Percentiles rank a stretch among this genome's conserved stretches.
These are phyloP conservation scores for Euwallacea fornicatus DNA, from an alignment of 1,140 invertebrate genomes.

Conservation along the genomic window DNA sequence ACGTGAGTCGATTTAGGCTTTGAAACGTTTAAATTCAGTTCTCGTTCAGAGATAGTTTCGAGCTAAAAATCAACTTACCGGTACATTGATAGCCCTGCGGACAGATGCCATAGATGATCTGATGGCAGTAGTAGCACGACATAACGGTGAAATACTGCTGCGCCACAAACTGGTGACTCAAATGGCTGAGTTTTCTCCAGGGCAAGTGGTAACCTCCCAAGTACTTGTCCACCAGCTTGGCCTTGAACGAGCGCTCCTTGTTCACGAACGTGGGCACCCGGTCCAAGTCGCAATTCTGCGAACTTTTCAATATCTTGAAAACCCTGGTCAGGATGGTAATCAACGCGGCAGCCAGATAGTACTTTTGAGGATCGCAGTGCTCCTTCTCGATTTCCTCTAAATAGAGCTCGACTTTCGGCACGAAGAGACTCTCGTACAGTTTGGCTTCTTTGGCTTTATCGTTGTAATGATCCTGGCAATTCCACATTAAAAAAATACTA, in stretches of 20 bases:
- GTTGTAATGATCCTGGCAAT: conserved; percentile 66
- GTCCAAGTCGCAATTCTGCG: conserved; percentile 61
- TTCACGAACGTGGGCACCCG: conserved; percentile 77
- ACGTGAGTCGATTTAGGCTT: too few relatives aligned
- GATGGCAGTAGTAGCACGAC: conserved; percentile 90
- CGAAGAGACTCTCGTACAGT: conserved; percentile 71
- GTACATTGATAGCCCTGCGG: conserved; percentile 92
- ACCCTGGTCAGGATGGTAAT: conserved; percentile 77
- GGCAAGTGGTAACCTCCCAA: conserved; percentile 58
- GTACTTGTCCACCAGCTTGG: conserved; percentile 67
- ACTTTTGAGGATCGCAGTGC: conserved; percentile 65
- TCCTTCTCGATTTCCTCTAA: conserved; percentile 76
- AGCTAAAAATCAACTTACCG: conserved; percentile 57
- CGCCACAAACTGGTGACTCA: conserved; percentile 87
- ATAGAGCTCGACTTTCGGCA: conserved; percentile 72
- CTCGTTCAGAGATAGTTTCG: too few relatives aligned
- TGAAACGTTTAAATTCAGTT: too few relatives aligned
- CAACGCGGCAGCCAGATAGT: conserved; percentile 74
- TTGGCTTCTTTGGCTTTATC: conserved; percentile 79
- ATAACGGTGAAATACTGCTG: conserved; percentile 88
- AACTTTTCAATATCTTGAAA: conserved; percentile 62
- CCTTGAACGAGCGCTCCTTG: conserved; percentile 79
- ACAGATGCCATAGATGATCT: conserved; percentile 90
- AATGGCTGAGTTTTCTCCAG: conserved; percentile 66
- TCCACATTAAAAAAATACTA: neutral